Conservation (phyloP, 2,797 vertebrate species). For the Onychomys leucogaster region DNA sequence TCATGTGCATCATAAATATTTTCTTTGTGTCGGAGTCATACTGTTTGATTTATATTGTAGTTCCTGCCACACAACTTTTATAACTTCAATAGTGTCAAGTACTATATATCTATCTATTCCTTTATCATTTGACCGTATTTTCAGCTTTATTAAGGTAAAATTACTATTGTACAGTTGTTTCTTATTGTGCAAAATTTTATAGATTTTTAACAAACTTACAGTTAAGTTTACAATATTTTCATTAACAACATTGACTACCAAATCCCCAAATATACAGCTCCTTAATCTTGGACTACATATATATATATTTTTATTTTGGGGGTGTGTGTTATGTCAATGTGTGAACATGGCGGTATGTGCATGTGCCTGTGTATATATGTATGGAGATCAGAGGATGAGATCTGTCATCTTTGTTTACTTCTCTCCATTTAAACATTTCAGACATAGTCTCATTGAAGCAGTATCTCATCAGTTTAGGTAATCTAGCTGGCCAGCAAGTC, state of each 20-base stretch:
- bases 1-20: not conserved
- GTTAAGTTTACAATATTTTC: conserved; percentile 6
- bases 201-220: not conserved
- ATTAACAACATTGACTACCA: not conserved
- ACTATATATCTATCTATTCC: not conserved
- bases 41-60: not conserved
- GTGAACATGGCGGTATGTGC: too few species aligned
- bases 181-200: not conserved
- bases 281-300: not conserved
- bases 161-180: not conserved
- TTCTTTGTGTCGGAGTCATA: not conserved
- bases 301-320: too few species aligned
- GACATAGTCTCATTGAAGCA: not conserved
- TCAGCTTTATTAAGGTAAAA: not conserved
- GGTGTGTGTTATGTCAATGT: not conserved
- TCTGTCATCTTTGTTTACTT: not conserved
- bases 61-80: not conserved
- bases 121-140: conserved; percentile 34
- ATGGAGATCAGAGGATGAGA: not conserved
- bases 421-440: not conserved
- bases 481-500: not conserved
- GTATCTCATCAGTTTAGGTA: not conserved
- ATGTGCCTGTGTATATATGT: not conserved
- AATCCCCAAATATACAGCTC: not conserved
- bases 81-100: not conserved